Conservation (phyloP, 2,888 invertebrate species). For the Gari tellinella region DNA sequence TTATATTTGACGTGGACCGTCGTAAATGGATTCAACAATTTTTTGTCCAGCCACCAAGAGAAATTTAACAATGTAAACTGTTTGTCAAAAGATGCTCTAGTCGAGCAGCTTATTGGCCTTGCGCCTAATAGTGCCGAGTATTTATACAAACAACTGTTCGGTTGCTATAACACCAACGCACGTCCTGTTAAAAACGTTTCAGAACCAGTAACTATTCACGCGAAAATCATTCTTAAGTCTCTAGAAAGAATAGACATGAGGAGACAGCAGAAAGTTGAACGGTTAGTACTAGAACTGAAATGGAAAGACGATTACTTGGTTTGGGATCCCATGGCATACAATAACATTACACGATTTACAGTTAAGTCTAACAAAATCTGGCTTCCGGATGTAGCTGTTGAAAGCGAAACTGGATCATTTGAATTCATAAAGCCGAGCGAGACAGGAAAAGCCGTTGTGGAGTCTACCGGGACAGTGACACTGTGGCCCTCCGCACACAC, state of each 20-base stretch:
- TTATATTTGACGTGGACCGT: too few relatives aligned
- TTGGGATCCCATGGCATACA: slow-evolving; percentile 13
- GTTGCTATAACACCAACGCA: slow-evolving; percentile 18
- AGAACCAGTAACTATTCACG: neutral
- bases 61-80: too few relatives aligned
- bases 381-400: slow-evolving; percentile 34
- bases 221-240: slow-evolving; percentile 4
- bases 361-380: slow-evolving; percentile 35
- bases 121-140: too few relatives aligned
- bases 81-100: too few relatives aligned
- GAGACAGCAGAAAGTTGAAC: neutral
- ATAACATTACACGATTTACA: slow-evolving; percentile 24
- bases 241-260: slow-evolving; percentile 26
- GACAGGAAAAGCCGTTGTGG: slow-evolving; percentile 18
- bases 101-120: too few relatives aligned
- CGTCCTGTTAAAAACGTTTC: slow-evolving; percentile 4
- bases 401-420: slow-evolving; percentile 3
- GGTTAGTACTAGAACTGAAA: slow-evolving; percentile 22
- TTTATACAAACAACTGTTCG: too few relatives aligned
- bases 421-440: slow-evolving; percentile 1
- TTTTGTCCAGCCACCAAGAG: too few relatives aligned
- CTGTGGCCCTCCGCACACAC: slow-evolving; percentile 15
- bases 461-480: slow-evolving; percentile 19
- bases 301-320: slow-evolving; percentile 46
- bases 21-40: too few relatives aligned